Percentiles rank a stretch among this genome's conserved stretches.
Conservation (phyloP, 2,888 invertebrate species). For the Conus canariensis region DNA sequence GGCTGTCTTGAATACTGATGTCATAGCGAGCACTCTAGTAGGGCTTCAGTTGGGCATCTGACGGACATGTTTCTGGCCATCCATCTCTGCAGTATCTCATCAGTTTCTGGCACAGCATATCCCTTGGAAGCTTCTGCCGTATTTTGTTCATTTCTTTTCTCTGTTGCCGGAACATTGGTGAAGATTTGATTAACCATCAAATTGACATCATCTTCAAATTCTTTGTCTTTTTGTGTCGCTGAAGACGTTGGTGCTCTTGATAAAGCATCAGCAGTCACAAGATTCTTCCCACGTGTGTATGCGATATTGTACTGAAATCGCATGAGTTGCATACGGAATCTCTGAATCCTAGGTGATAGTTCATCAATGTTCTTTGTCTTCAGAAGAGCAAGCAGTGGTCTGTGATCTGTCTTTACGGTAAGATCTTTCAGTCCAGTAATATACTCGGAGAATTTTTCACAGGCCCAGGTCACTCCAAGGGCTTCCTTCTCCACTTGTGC, state of each 20-base stretch:
- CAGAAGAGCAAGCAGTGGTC: conserved; percentile 29
- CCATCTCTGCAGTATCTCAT: too few relatives aligned
- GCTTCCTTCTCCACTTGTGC: conserved; percentile 35
- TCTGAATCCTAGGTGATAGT: conserved; percentile 27
- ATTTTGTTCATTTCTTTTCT: too few relatives aligned
- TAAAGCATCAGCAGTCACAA: neutral
- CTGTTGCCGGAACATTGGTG: too few relatives aligned
- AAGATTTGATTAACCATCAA: too few relatives aligned
- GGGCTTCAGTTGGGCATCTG: too few relatives aligned
- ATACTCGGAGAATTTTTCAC: conserved; percentile 31
- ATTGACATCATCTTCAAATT: too few relatives aligned
- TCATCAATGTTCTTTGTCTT: conserved; percentile 27
- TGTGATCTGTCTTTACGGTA: neutral
- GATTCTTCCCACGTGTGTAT: conserved; percentile 20
- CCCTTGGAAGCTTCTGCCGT: too few relatives aligned
- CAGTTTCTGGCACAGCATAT: too few relatives aligned
- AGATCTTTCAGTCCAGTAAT: conserved; percentile 22
- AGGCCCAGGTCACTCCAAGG: conserved; percentile 29
- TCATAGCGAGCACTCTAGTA: too few relatives aligned
- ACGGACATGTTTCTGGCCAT: too few relatives aligned
- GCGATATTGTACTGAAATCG: neutral
- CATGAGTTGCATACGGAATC: conserved; percentile 35
- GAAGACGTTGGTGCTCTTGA: neutral
- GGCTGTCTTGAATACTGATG: too few relatives aligned
- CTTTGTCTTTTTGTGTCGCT: neutral